A percentile compares a stretch with the other conserved stretches of the same genome.
These are phyloP conservation scores for Drepana falcataria DNA, from an alignment of 2,888 invertebrate genomes.

Conservation along the genomic window DNA sequence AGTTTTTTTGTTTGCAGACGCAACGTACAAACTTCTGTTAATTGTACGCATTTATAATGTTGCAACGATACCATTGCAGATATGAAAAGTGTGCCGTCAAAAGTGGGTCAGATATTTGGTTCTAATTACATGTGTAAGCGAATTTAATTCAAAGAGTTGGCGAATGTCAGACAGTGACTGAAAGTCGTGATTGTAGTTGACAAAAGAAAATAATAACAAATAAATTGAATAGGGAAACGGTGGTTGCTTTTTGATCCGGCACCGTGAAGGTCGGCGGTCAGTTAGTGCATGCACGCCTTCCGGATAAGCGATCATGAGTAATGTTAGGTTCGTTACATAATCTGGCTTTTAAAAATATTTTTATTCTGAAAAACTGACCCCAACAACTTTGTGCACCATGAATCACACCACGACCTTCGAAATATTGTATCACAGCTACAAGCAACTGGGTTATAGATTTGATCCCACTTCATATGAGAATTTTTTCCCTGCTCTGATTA, in stretches of 20 bases:
- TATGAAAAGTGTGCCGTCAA: constrained; percentile 1
- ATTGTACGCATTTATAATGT: constrained; percentile 3
- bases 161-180: not conserved
- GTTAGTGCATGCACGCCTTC: constrained; percentile 16
- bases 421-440: no score
- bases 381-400: no score
- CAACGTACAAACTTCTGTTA: constrained; percentile 1
- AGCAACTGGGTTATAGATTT: no score
- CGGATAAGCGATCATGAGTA: constrained; percentile 12
- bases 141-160: not conserved
- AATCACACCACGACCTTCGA: no score
- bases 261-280: constrained; percentile 24
- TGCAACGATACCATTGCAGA: not conserved
- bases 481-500: no score
- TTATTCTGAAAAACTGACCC: no score
- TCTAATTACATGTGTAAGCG: constrained; percentile 2
- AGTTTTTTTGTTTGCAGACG: not conserved
- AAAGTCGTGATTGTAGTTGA: constrained; percentile 32
- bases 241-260: constrained; percentile 34
- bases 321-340: constrained; percentile 5
- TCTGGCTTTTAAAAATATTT: no score
- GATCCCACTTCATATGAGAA: no score
- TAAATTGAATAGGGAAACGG: constrained; percentile 40
- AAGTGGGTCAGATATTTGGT: constrained; percentile 1
- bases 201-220: constrained; percentile 39